Conservation (phyloP, 1,140 invertebrate genomes). For the Nymphalis io region DNA sequence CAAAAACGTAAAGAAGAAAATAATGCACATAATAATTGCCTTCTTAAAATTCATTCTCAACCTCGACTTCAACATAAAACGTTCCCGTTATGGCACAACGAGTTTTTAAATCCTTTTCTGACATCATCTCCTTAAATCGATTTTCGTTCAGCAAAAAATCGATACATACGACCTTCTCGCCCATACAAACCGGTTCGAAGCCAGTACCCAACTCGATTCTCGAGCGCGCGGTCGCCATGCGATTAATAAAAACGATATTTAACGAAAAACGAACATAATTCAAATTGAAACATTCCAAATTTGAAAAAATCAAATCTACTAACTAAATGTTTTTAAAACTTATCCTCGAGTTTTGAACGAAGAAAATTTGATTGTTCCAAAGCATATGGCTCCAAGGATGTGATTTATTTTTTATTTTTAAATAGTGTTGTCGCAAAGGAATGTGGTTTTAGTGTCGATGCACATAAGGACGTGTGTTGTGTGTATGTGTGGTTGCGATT, state of each 20-base stretch:
- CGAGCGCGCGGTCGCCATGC: constrained; percentile 71
- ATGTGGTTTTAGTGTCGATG: constrained; percentile 62
- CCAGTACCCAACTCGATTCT: constrained; percentile 53
- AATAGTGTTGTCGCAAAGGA: constrained; percentile 43
- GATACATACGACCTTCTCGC: constrained; percentile 54
- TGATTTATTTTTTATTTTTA: constrained; percentile 46
- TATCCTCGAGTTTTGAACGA: constrained; percentile 29
- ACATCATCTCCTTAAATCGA: constrained; percentile 52
- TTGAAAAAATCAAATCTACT: not conserved
- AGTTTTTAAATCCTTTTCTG: constrained; percentile 58
- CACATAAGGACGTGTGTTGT: constrained; percentile 23
- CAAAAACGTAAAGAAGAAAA: not conserved
- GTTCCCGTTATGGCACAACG: constrained; percentile 57
- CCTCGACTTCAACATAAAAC: constrained; percentile 36
- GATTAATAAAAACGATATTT: constrained; percentile 56
- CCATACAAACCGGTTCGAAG: constrained; percentile 46
- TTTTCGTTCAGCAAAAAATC: constrained; percentile 44
- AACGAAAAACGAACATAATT: constrained; percentile 57
- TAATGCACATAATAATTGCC: not conserved
- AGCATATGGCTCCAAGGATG: constrained; percentile 66
- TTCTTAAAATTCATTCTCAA: constrained; percentile 17
- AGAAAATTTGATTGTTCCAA: constrained; percentile 38
- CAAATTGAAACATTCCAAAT: constrained; percentile 21
- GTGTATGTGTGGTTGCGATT: constrained; percentile 39
- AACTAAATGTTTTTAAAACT: not conserved